Conservation (phyloP, 1,140 invertebrate genomes). For the Heliconius himera region DNA sequence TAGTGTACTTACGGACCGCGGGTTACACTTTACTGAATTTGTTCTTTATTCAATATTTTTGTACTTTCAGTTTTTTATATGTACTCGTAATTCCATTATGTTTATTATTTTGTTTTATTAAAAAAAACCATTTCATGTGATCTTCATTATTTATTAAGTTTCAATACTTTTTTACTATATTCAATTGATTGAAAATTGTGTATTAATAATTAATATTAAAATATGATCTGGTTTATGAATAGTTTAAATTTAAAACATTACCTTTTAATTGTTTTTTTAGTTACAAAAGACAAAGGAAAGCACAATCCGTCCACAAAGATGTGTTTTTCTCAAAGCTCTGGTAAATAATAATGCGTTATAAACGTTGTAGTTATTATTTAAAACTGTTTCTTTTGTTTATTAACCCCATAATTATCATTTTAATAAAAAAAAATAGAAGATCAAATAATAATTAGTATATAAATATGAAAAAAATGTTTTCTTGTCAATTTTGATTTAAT, state of each 20-base stretch:
- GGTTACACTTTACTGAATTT: conserved; percentile 44
- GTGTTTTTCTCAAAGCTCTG: conserved; percentile 48
- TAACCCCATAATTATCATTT: conserved; percentile 4
- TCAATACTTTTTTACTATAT: not conserved
- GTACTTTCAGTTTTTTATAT: not conserved
- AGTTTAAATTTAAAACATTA: not conserved
- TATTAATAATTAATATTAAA: not conserved
- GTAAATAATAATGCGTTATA: not conserved
- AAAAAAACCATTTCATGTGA: not conserved
- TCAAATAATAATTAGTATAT: not conserved
- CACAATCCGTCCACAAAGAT: conserved; percentile 65
- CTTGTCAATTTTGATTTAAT: too few relatives aligned
- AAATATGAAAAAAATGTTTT: too few relatives aligned
- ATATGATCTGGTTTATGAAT: not conserved
- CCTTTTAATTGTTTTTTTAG: not conserved
- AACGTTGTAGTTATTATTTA: not conserved
- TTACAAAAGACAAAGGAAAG: conserved; percentile 41
- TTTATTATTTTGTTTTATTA: conserved; percentile 11
- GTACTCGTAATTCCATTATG: conserved; percentile 12
- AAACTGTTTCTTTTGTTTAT: not conserved
- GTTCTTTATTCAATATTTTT: not conserved
- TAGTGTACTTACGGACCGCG: conserved; percentile 56
- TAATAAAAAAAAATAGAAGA: not conserved
- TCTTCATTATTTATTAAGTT: conserved; percentile 10
- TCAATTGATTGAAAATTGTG: conserved; percentile 2